Evolutionary conservation across 2,113 vertebrate genomes (phyloP).

Genomic region (Bubo bubo): DNA sequence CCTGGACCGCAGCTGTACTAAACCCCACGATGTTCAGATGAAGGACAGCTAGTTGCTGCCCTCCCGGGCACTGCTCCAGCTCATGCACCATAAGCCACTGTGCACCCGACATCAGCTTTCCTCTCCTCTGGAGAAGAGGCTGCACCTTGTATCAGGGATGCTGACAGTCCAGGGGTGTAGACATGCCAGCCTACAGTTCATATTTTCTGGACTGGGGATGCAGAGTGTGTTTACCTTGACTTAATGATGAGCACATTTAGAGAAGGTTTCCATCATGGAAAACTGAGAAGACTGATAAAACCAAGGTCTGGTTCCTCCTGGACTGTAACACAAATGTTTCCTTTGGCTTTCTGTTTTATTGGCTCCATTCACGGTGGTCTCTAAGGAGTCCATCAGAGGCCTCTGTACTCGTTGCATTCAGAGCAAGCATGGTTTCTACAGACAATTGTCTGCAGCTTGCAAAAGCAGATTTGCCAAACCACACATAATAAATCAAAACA

Average conservation of each 20-base stretch:
- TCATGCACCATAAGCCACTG: background rate
- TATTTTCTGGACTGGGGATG: background rate
- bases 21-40: rapidly evolving
- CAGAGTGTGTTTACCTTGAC: background rate
- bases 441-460: slow-evolving; percentile 43
- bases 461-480: slow-evolving; percentile 52
- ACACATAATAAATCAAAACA: slow-evolving; percentile 58
- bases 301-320: slow-evolving; percentile 28
- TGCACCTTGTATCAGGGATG: background rate
- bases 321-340: slow-evolving; percentile 55
- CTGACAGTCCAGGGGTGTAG: background rate
- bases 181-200: rapidly evolving
- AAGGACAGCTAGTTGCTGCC: background rate
- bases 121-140: background rate
- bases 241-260: background rate
- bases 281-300: slow-evolving; percentile 43
- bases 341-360: slow-evolving; percentile 45
- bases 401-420: background rate
- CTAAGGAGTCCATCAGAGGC: slow-evolving; percentile 25
- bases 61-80: background rate
- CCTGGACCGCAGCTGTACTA: too few relatives aligned
- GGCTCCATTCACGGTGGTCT: background rate
- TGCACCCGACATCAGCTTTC: background rate
- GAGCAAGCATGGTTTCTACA: slow-evolving; percentile 26
- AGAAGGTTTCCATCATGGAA: background rate